Evolutionary conservation across 2,888 invertebrate genomes (phyloP), one percentile per base, ranked within the genome.

Genomic region (Cosmopolites sordidus): DNA sequence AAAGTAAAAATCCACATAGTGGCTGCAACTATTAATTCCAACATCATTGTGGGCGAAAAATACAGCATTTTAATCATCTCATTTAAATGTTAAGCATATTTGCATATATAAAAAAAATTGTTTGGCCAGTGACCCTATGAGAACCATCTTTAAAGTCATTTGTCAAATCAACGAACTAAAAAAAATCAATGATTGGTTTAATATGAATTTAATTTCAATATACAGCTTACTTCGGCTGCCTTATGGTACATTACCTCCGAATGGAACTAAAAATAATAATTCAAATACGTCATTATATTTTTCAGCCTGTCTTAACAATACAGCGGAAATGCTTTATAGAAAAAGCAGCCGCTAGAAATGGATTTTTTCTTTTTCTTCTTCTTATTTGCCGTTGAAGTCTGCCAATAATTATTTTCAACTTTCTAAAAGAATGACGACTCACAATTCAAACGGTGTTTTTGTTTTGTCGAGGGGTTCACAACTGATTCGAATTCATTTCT

Each of bases 171-270:
- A 12, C 4, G 22, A 22, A 22, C 33, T 12, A 33, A 33, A 33
- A 33, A 33, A 33, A 33, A 12, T 33, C 33, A 33, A 12, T 33
- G 12, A 33, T 27, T 9, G 27, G 27, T 27, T 27, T 27, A n/a
- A n/a, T 22, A 22, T 22, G 33, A 33, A 12, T 12, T 33, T 33
- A 33, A 11, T 33, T 33, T 33, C n/a, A 33, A 33, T 33, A 33
- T 33, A 12, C n/a, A 33, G 12, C 5, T 27, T n/a, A n/a, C n/a
- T 5, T 27, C 27, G 27, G 9, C 27, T 27, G 38, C 29, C 42
- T 41, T 50, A 54, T 54, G 54, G 54, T 49, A 54, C 54, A 54
- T 54, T 49, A 54, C 54, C 54, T 54, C 39, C 43, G 18, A 50
- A 46, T 54, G 49, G 37, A 49, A 45, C 37, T 54, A 45, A 29